Evolutionary conservation across 1,140 invertebrate genomes (phyloP), one percentile per base, ranked within the genome.

Genomic region (Aplysia californica): DNA sequence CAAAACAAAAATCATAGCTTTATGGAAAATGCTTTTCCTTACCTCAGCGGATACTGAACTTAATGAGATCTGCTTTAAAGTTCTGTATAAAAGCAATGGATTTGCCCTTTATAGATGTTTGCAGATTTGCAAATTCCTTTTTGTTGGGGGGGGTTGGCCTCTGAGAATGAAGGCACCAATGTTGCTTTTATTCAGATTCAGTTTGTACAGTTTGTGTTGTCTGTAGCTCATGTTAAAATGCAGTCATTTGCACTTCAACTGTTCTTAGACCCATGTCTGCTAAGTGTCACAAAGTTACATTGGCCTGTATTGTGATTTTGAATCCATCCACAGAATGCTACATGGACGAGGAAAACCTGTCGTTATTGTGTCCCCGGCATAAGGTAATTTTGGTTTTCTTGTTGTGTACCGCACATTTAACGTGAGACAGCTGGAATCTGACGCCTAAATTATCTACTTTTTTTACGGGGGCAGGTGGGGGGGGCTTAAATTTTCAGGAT

Each of bases 331-430:
- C 80, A 87, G 87, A 82, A 26, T 88, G 87, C 77, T 83, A 79
- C 55, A 70, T 88, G 50, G 82, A 88, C 79, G 86, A 87, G 74
- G 86, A 88, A 71, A 88, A 87, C 65, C 86, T 87, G 65, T 87
- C 86, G 29, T 66, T 87, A 38, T 77, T 87, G 10, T 88, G 87
- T 82, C 85, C 83, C 26, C 86, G 86, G 74, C 87, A 88, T 69
- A 87, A 87, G 82, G 87, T 87, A 84, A 75, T 38, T 20, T 58
- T 50, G n/a, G n/a, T 50, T n/a, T 15, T 50, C 44, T n/a, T 50
- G 44, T n/a, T 50, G 44, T 50, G n/a, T 50, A 50, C n/a, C 10
- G n/a, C 44, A 50, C 10, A 50, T 15, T 50, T 50, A n/a, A 15
- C 10, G 44, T 50, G 44, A n/a, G 44, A 15, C 10, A 50, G 10